Base-by-base conservation (phyloP, 2,888 invertebrate species). In the Idaea biselata region DNA sequence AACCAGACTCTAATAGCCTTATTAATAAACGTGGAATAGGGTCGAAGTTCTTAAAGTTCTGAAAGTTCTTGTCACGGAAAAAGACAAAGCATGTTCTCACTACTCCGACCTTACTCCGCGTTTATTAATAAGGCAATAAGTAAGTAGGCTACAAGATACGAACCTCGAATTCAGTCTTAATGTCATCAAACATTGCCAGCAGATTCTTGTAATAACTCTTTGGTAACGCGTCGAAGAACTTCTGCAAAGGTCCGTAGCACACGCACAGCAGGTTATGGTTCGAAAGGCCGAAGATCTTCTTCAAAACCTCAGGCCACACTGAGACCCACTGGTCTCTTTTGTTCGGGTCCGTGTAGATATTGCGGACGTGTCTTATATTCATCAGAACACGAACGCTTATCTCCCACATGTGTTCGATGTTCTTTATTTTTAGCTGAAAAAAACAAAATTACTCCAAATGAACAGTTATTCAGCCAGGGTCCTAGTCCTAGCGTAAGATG, bases 251-350 rank as follows among this genome's bases (percentile, higher is more conserved):
- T 0, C 95, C 95, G 60, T 95, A 94, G 1, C 88, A 79, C 0
- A 96, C 92, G 31, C 95, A 94, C 0, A 95, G 93, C 18, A 96
- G 88, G n/a, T 94, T 95, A 74, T 95, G 94, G 7, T 94, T 86
- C 0, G 96, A 96, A 62, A 90, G 75, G n/a, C 94, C 93, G 2
- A 94, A 83, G 17, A 95, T 61, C 73, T 93, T 95, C 76, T 95
- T 95, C 0, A 96, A 77, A 0, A 96, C 85, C 83, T 95, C 95
- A 0, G 93, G 91, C 86, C 94, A 93, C 1, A 94, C 91, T 8
- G 94, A 94, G 61, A 93, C 89, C 78, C 94, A 94, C 64, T 94
- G 88, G 74, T 95, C 92, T 1, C 94, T 92, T 76, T 94, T 92
- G 63, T 94, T 93, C n/a, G 94, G 93, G 67, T 94, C 93, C 25